Conservation (phyloP, 2,888 invertebrate species). For the Leucophenga maculata region DNA sequence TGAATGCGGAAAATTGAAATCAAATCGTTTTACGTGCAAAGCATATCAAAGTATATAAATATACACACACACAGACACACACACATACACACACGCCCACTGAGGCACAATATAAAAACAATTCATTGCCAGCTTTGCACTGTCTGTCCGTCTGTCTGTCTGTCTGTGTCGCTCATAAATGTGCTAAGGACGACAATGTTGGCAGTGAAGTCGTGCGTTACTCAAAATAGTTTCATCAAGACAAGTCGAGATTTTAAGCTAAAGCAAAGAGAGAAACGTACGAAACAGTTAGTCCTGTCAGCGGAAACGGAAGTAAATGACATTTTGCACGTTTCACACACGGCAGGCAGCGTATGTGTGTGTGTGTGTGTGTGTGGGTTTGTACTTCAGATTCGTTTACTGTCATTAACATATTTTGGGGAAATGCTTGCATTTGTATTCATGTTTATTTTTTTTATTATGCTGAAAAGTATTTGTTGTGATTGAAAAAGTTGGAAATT, state of each 20-base stretch:
- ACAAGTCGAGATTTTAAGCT: neutral
- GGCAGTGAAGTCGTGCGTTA: constrained; percentile 15
- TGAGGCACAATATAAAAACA: constrained; percentile 59
- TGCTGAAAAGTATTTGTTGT: too few relatives aligned
- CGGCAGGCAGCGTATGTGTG: neutral
- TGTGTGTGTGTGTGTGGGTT: constrained; percentile 21
- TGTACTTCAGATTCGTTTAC: constrained; percentile 4
- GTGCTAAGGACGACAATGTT: constrained; percentile 4
- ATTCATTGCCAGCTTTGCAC: constrained; percentile 49
- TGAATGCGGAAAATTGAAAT: constrained; percentile 66
- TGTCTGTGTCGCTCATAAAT: constrained; percentile 9
- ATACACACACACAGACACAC: neutral
- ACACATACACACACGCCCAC: neutral
- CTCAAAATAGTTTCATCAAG: constrained; percentile 12
- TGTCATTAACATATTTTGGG: too few relatives aligned
- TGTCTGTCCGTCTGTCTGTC: neutral
- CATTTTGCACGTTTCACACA: too few relatives aligned
- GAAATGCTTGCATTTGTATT: too few relatives aligned
- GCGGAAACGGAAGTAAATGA: too few relatives aligned
- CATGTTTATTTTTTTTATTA: too few relatives aligned
- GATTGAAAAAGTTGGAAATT: too few relatives aligned
- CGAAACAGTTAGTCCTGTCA: too few relatives aligned
- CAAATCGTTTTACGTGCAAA: constrained; percentile 67
- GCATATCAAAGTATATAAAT: constrained; percentile 43
- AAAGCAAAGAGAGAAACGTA: too few relatives aligned